Evolutionary conservation across 2,888 invertebrate species (phyloP).

Genomic region (Caenorhabditis sp.): DNA sequence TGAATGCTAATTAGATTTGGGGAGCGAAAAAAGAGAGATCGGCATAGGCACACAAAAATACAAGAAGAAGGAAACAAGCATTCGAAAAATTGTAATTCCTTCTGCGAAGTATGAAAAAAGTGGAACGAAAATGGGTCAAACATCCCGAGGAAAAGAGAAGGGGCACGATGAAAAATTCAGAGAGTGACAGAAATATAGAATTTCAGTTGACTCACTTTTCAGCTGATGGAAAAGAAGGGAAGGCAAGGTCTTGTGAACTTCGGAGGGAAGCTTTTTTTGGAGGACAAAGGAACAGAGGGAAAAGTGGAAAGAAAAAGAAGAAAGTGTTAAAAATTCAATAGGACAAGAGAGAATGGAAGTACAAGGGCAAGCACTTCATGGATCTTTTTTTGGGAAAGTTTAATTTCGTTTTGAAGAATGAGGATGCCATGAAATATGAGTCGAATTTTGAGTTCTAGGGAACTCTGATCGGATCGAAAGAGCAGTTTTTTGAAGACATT

Average conservation of each 20-base stretch:
- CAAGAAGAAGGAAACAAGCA: slow-evolving; percentile 2
- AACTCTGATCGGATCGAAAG: too few relatives aligned
- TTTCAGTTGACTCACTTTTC: slow-evolving; percentile 37
- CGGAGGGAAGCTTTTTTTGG: not conserved
- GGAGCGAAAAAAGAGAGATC: not conserved
- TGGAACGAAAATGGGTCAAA: slow-evolving; percentile 13
- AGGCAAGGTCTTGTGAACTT: slow-evolving; percentile 31
- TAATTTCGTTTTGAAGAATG: not conserved
- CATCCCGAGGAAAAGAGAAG: not conserved
- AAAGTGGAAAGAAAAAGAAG: not conserved
- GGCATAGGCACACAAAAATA: slow-evolving; percentile 25
- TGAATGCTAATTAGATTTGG: slow-evolving; percentile 51
- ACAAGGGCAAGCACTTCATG: slow-evolving; percentile 13
- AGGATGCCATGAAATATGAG: too few relatives aligned
- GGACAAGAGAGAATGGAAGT: slow-evolving; percentile 20
- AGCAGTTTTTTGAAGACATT: too few relatives aligned
- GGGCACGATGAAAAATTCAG: slow-evolving; percentile 36
- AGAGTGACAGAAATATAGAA: slow-evolving; percentile 31
- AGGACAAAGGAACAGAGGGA: slow-evolving; percentile 16
- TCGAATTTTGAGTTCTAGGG: too few relatives aligned
- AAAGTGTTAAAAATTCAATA: slow-evolving; percentile 38
- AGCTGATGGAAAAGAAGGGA: slow-evolving; percentile 15
- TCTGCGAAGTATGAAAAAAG: slow-evolving; percentile 24
- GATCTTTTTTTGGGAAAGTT: not conserved
- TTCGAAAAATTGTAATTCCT: slow-evolving; percentile 25